Base-by-base conservation (phyloP, 2,797 vertebrate species). In the Eulemur albifrons region DNA sequence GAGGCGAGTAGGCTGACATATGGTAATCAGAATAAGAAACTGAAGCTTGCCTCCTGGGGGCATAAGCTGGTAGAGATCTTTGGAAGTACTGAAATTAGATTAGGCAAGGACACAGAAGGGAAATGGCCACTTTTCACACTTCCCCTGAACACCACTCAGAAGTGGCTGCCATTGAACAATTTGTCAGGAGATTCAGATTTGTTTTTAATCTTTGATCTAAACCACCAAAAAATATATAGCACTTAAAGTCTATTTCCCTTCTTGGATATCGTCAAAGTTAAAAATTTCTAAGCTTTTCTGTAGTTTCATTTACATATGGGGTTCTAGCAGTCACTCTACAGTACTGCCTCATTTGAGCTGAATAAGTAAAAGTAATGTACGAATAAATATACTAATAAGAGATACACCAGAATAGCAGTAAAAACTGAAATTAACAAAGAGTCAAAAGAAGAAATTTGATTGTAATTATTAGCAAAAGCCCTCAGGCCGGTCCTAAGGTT, bases 171-270 rank as follows among this genome's bases (percentile, higher is more conserved):
- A 40, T 61, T 63, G 63, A 81, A 79, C 79, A 59, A 50, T 52
- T n/a, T 48, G 65, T 86, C 54, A 88, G 70, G 43, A 96, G 38
- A 82, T 73, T 92, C 25, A 6, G 45, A 35, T 38, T 73, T 77
- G 59, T n/a, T 95, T 93, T 93, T 84, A 88, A 91, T 69, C 80
- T 92, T 72, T 77, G 65, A 84, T 45, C 12, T 83, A n/a, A 76
- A 52, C 72, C 48, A 81, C 20, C 35, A 54, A 72, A 67, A 90
- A 79, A 12, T 45, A 81, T 10, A 70, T 4, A 88, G 70, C 59
- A 83, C 57, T 43, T 50, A 52, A 81, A 79, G 80, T 72, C 72
- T 50, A 20, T n/a, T 82, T 92, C 73, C 83, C 63, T 75, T 85
- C 63, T 85, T 59, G 65, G 48, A 67, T 32, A 70, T 54, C 45